Evolutionary conservation across 2,888 invertebrate species (phyloP).

Genomic region (Drosophila cognata): DNA sequence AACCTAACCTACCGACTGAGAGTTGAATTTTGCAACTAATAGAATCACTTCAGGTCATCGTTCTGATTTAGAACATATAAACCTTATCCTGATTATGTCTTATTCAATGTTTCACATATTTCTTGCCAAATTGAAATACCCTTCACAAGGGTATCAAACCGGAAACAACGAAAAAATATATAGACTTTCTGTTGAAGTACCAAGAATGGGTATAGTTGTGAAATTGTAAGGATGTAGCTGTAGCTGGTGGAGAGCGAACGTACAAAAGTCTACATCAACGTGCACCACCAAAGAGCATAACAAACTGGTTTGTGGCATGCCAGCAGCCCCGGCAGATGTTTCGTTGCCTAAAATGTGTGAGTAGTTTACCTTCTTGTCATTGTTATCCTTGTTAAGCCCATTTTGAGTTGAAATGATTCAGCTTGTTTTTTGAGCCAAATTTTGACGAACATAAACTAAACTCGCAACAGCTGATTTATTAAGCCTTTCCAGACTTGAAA

Average conservation of each 20-base stretch:
- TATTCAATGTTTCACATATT: background rate
- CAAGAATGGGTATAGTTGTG: too few species aligned
- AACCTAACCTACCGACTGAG: background rate
- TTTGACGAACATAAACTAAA: conserved; percentile 13
- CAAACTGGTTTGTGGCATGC: conserved; percentile 53
- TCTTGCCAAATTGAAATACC: background rate
- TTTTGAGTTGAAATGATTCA: conserved; percentile 25
- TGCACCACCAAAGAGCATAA: conserved; percentile 9
- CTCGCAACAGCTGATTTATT: conserved; percentile 27
- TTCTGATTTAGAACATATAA: background rate
- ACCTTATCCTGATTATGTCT: background rate
- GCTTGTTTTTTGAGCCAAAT: conserved; percentile 17
- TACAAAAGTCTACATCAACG: conserved; percentile 13
- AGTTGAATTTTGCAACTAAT: background rate
- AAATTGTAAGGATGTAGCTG: conserved; percentile 1
- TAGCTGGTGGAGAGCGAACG: background rate
- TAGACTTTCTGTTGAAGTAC: conserved; percentile 14
- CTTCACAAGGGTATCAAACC: background rate
- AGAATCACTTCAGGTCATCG: background rate
- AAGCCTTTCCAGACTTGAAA: background rate
- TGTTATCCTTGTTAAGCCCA: conserved; percentile 41
- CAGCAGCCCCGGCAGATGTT: conserved; percentile 45
- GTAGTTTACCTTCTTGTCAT: conserved; percentile 19
- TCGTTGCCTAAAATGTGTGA: conserved; percentile 23
- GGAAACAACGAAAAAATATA: background rate